Evolutionary conservation across 2,797 vertebrate species (phyloP).

Genomic region (Cyprinella venusta): DNA sequence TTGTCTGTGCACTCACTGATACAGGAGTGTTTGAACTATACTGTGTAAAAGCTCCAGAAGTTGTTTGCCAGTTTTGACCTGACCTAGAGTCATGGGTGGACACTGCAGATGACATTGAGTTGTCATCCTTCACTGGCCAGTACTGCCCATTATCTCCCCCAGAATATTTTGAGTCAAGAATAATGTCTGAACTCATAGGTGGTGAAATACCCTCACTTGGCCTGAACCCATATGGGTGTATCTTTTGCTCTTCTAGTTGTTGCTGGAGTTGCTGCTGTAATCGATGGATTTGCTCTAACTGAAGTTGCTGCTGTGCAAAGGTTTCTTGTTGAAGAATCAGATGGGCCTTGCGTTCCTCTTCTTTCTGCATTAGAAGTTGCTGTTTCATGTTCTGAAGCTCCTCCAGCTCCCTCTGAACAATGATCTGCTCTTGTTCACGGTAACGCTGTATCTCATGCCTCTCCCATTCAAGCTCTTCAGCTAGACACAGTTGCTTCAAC

Average conservation of each 20-base stretch:
- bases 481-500: constrained; percentile 95
- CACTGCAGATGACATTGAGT: constrained; percentile 76
- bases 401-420: constrained; percentile 97
- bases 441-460: constrained; percentile 98
- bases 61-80: constrained; percentile 81
- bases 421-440: constrained; percentile 95
- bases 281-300: constrained; percentile 95
- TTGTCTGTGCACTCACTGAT: constrained; percentile 74
- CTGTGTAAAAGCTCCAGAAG: constrained; percentile 79
- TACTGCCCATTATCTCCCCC: constrained; percentile 87
- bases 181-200: constrained; percentile 82
- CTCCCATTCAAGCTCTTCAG: constrained; percentile 97
- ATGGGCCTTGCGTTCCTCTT: constrained; percentile 96
- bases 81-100: constrained; percentile 74
- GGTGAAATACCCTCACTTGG: constrained; percentile 75
- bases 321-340: constrained; percentile 97
- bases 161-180: constrained; percentile 88
- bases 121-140: constrained; percentile 90
- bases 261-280: constrained; percentile 96
- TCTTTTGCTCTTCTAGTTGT: constrained; percentile 93
- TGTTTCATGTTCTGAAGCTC: constrained; percentile 97
- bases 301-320: constrained; percentile 91
- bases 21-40: constrained; percentile 78
- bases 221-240: constrained; percentile 86
- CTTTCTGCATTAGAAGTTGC: constrained; percentile 94